Evolutionary conservation across 2,113 vertebrate genomes (phyloP).

Genomic region (Atlantisia rogersi): DNA sequence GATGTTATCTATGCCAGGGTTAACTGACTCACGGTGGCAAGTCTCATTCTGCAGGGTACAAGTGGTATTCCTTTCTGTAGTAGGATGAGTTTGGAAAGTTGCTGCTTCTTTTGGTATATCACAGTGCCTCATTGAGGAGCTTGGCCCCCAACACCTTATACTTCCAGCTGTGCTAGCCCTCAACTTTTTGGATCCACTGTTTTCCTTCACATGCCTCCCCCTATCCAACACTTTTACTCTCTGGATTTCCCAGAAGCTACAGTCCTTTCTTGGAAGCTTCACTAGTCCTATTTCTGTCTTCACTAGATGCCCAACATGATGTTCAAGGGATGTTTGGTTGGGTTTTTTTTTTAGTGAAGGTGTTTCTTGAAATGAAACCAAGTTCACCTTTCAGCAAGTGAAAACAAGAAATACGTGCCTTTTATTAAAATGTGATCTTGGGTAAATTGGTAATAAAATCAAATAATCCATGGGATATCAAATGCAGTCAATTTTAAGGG

Average conservation of each 20-base stretch:
- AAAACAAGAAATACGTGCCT: neutral
- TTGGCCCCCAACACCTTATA: rapidly evolving
- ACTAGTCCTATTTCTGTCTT: neutral
- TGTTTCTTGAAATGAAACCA: neutral
- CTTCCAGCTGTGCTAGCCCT: neutral
- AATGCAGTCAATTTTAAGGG: neutral
- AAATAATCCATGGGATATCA: rapidly evolving
- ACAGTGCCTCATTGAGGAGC: neutral
- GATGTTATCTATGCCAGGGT: neutral
- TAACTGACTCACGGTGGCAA: neutral
- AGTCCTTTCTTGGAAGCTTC: neutral
- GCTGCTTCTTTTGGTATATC: neutral
- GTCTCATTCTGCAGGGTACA: neutral
- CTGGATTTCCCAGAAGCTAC: neutral
- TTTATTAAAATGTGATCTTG: neutral
- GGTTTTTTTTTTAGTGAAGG: neutral
- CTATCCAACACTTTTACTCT: neutral
- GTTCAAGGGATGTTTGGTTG: neutral
- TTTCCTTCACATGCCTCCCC: neutral
- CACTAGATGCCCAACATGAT: neutral
- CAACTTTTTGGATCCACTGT: neutral
- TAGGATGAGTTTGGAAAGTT: neutral
- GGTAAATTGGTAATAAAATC: neutral
- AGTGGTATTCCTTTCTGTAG: neutral
- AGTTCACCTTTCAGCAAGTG: neutral